A percentile compares a stretch with the other conserved stretches of the same genome.
These are phyloP conservation scores for Chrysomela aeneicollis DNA, from an alignment of 2,888 invertebrate species.

Conservation along the genomic window DNA sequence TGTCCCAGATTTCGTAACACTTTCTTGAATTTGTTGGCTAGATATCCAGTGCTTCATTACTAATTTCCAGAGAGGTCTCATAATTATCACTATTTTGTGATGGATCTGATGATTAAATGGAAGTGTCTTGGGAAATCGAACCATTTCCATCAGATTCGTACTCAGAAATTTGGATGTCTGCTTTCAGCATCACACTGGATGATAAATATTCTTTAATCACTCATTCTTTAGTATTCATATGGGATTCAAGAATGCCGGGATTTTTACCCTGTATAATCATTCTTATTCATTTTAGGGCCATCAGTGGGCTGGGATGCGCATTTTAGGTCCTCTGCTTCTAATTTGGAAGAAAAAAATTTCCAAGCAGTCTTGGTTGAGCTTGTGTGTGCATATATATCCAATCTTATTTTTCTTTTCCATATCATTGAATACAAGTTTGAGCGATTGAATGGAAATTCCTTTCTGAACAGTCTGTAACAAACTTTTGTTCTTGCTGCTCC, in stretches of 20 bases:
- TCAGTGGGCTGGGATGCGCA: constrained; percentile 14
- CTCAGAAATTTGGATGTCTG: not conserved
- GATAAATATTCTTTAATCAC: not conserved
- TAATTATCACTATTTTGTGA: not conserved
- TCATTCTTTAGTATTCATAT: not conserved
- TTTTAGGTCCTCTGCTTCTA: not conserved
- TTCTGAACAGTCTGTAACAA: constrained; percentile 39
- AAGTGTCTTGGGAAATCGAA: too few relatives aligned
- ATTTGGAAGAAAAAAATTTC: constrained; percentile 21
- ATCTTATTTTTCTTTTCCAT: constrained; percentile 9
- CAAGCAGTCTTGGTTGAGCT: constrained; percentile 13
- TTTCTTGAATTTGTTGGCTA: too few relatives aligned
- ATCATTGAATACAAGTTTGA: constrained; percentile 14
- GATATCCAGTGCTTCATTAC: too few relatives aligned
- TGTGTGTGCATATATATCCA: constrained; percentile 16
- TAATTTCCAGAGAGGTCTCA: constrained; percentile 1
- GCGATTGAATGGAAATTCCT: constrained; percentile 27
- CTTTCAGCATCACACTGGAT: constrained; percentile 1
- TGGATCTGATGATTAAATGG: too few relatives aligned
- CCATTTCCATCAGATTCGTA: not conserved
- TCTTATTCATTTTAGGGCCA: constrained; percentile 5
- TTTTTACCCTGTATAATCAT: not conserved
- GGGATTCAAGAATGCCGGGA: constrained; percentile 1
- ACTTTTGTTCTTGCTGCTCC: constrained; percentile 35
- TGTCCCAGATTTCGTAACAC: too few relatives aligned